Evolutionary conservation across 2,113 vertebrate species (phyloP).

Genomic region (Budorcas taxicolor): DNA sequence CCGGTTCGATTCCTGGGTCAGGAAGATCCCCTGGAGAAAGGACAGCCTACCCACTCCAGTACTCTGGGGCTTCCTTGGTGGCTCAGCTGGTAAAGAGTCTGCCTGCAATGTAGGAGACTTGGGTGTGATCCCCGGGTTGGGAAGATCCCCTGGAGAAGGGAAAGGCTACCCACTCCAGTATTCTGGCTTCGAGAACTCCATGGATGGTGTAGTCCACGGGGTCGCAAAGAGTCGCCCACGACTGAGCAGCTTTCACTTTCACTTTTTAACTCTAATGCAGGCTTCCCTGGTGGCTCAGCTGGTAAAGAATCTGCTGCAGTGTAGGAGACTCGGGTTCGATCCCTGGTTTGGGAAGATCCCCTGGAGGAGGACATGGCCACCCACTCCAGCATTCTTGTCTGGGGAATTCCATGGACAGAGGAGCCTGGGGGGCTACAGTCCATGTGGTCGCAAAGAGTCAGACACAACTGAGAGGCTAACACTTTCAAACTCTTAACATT

Average conservation of each 20-base stretch:
- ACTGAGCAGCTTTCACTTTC: neutral
- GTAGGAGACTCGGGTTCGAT: neutral
- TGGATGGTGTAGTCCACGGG: neutral
- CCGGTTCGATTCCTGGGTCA: rapidly evolving
- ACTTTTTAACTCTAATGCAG: neutral
- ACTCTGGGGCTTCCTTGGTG: neutral
- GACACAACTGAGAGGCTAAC: neutral
- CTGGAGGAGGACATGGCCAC: neutral
- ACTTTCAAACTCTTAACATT: neutral
- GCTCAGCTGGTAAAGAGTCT: neutral
- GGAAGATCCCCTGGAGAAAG: neutral
- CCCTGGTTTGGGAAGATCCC: neutral
- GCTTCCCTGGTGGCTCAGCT: neutral
- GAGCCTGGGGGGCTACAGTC: neutral
- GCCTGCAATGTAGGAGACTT: neutral
- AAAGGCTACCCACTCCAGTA: neutral
- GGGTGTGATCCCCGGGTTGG: neutral
- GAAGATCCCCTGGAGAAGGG: neutral
- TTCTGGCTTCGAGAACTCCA: neutral
- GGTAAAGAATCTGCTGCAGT: neutral
- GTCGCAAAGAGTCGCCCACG: neutral
- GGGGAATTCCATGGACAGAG: neutral
- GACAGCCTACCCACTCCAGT: neutral
- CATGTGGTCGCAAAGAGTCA: neutral
- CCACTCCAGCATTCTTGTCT: neutral